A percentile compares a stretch with the other conserved stretches of the same genome.
These are phyloP conservation scores for Erpornis zantholeuca DNA, from an alignment of 2,113 vertebrate genomes.

Conservation along the genomic window DNA sequence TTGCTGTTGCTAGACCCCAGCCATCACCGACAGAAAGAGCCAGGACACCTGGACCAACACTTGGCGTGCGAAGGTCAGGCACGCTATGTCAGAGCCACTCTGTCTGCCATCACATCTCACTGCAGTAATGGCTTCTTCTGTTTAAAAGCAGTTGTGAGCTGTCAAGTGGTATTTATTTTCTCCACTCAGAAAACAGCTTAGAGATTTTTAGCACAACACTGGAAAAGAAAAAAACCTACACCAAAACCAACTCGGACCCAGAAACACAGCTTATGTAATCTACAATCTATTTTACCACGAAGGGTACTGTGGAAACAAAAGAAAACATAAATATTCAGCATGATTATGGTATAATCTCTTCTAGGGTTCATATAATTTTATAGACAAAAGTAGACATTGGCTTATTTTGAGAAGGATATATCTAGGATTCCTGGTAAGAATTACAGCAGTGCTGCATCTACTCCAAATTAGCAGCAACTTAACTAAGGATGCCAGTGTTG, in stretches of 20 bases:
- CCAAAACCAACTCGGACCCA: neutral
- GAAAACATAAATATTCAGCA: neutral
- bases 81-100: fast-evolving
- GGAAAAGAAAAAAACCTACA: neutral
- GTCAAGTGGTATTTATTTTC: neutral
- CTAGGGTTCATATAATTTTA: neutral
- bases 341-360: neutral
- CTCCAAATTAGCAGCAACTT: neutral
- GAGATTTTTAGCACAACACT: neutral
- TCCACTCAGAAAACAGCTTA: neutral
- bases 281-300: neutral
- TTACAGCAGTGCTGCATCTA: neutral
- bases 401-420: neutral
- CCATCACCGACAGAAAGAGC: neutral
- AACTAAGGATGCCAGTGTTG: neutral
- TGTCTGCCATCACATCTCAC: neutral
- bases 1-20: neutral
- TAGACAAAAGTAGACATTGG: neutral
- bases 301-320: neutral
- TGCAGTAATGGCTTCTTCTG: neutral
- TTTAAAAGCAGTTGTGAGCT: neutral
- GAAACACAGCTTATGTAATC: neutral
- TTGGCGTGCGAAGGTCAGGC: fast-evolving
- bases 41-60: neutral
- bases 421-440: neutral